phyloP scores from a whole-genome alignment of 1,140 invertebrate genomes.

The Drosophila lowei region DNA sequence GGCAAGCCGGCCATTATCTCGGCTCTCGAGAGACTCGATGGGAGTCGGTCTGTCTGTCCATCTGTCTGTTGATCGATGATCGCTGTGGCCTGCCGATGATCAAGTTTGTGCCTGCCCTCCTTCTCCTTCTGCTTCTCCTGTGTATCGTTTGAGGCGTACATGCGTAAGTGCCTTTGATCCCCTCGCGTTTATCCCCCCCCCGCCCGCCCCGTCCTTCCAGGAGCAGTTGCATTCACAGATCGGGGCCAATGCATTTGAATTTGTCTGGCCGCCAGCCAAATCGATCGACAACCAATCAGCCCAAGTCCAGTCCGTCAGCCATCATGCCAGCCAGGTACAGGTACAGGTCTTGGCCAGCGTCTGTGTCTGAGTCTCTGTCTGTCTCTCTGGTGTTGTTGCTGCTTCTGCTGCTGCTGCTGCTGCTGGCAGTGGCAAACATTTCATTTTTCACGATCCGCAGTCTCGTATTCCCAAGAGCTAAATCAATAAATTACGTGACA shows the following conservation, averaged over 20 bases:
- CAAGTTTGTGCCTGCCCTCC: constrained; percentile 14
- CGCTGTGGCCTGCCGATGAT: constrained; percentile 42
- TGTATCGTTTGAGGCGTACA: constrained; percentile 76
- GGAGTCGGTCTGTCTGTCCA: constrained; percentile 16
- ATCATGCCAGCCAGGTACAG: constrained; percentile 30
- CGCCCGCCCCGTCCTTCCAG: neutral
- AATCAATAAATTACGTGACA: constrained; percentile 83
- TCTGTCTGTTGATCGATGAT: constrained; percentile 62
- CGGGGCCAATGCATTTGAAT: constrained; percentile 75
- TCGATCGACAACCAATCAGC: constrained; percentile 78
- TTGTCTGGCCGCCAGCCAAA: constrained; percentile 74
- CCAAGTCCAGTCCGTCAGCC: constrained; percentile 44
- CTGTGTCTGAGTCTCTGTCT: neutral
- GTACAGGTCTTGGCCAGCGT: neutral
- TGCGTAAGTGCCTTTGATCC: constrained; percentile 69
- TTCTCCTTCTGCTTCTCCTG: too few species aligned
- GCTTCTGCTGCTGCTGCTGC: constrained; percentile 43
- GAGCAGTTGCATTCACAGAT: constrained; percentile 77
- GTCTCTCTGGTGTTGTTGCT: neutral
- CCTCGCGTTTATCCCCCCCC: constrained; percentile 1
- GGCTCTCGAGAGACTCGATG: constrained; percentile 11
- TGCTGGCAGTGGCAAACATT: constrained; percentile 76
- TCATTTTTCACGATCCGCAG: constrained; percentile 73
- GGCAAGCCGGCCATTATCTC: constrained; percentile 76
- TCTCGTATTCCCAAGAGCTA: constrained; percentile 81